Evolutionary conservation across 2,888 invertebrate genomes (phyloP).

Genomic region (Zootermopsis nevadensis): DNA sequence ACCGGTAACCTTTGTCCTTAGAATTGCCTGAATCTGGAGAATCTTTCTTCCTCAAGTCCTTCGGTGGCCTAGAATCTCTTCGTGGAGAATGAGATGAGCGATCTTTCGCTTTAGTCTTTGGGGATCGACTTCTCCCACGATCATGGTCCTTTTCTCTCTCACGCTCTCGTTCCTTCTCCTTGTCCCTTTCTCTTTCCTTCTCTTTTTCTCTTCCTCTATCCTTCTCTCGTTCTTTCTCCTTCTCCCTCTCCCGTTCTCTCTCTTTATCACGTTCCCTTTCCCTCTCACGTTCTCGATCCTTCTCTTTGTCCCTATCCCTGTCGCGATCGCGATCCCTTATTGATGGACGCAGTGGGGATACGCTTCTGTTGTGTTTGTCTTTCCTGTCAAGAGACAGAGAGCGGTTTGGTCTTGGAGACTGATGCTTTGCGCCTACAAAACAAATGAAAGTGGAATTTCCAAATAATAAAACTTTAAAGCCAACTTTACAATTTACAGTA

Average conservation of each 20-base stretch:
- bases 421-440: constrained; percentile 44
- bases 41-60: constrained; percentile 61
- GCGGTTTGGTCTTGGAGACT: constrained; percentile 51
- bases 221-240: constrained; percentile 62
- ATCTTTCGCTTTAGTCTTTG: constrained; percentile 48
- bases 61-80: constrained; percentile 58
- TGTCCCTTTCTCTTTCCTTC: constrained; percentile 63
- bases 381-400: constrained; percentile 53
- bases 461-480: too few species aligned
- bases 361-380: constrained; percentile 54
- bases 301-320: constrained; percentile 59
- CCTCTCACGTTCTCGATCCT: constrained; percentile 58
- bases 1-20: constrained; percentile 57
- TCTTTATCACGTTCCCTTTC: constrained; percentile 59
- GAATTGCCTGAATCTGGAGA: constrained; percentile 63
- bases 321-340: constrained; percentile 58
- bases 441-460: too few species aligned
- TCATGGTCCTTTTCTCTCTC: constrained; percentile 61
- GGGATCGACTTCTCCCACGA: constrained; percentile 56
- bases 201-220: constrained; percentile 62
- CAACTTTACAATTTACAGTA: too few species aligned
- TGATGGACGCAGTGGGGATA: constrained; percentile 53
- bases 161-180: constrained; percentile 61
- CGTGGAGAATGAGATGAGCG: constrained; percentile 58
- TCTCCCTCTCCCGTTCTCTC: constrained; percentile 60